A percentile compares a stretch with the other conserved stretches of the same genome.
Conservation (phyloP, 30 jellyfish, hydroid and myxozoan species). For the Chironex yamaguchii region DNA sequence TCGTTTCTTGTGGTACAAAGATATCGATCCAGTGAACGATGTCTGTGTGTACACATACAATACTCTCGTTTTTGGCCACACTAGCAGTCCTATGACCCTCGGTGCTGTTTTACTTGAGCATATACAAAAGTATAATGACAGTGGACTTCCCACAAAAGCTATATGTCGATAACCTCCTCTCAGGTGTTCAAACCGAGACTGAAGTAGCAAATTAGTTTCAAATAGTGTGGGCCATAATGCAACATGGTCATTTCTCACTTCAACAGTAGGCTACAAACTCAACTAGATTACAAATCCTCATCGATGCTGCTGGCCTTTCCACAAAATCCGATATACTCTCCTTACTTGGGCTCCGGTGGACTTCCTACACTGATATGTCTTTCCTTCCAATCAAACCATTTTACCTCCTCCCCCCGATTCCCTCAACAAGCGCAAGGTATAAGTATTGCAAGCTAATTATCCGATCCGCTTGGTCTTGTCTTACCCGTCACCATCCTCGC, state of each 20-base stretch:
- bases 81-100: conserved; percentile 54
- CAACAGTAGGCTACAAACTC: no score
- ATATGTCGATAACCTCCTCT: conserved; percentile 37
- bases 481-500: conserved; percentile 39
- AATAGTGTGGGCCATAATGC: no score
- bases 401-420: background rate
- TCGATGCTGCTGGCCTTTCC: no score
- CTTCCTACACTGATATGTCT: no score
- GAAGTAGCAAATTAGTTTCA: no score
- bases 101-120: conserved; percentile 51
- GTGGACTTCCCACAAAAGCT: conserved; percentile 38
- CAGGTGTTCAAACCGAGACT: conserved; percentile 36
- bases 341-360: no score
- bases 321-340: no score
- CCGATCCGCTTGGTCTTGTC: conserved; percentile 40
- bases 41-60: conserved; percentile 47
- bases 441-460: conserved; percentile 26
- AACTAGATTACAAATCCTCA: no score
- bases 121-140: conserved; percentile 8
- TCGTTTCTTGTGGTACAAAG: conserved; percentile 46
- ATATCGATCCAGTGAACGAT: conserved; percentile 28
- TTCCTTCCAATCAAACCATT: conserved; percentile 10
- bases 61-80: conserved; percentile 52
- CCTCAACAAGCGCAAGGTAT: background rate
- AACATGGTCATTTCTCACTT: no score